Conservation (phyloP, 2,113 vertebrate genomes). For the Ardeotis arabs region DNA sequence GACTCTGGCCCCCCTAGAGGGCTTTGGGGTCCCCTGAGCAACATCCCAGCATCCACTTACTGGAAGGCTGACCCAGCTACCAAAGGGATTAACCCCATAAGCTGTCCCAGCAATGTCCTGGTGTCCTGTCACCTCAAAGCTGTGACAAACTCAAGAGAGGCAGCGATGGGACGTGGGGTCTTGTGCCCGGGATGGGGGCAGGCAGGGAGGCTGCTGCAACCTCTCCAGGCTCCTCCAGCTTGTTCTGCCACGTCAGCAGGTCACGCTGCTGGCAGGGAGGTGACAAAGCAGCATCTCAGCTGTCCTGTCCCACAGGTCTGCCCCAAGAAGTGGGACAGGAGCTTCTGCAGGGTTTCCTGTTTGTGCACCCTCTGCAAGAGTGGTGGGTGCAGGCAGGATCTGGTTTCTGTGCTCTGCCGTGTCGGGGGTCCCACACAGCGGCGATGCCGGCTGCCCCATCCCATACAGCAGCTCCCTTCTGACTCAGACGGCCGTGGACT, state of each 20-base stretch:
- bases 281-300: not conserved
- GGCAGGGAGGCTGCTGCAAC: not conserved
- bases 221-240: not conserved
- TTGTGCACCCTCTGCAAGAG: accelerated
- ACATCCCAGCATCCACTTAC: not conserved
- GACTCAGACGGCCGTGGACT: constrained; percentile 77
- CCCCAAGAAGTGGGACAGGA: not conserved
- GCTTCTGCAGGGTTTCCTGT: not conserved
- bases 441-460: accelerated
- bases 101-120: not conserved
- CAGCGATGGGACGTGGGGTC: not conserved
- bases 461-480: accelerated
- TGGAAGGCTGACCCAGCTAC: not conserved
- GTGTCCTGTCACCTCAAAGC: not conserved
- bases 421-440: accelerated
- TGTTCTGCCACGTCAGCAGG: not conserved
- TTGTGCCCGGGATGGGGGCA: not conserved
- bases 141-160: not conserved
- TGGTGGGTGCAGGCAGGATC: not conserved
- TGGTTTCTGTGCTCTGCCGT: accelerated
- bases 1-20: not conserved
- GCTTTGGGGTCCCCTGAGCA: not conserved
- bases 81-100: not conserved
- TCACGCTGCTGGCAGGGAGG: not conserved
- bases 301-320: not conserved